Evolutionary conservation across 2,113 vertebrate genomes (phyloP), one percentile per base, ranked within the genome.

Genomic region (Chionodraco myersi): DNA sequence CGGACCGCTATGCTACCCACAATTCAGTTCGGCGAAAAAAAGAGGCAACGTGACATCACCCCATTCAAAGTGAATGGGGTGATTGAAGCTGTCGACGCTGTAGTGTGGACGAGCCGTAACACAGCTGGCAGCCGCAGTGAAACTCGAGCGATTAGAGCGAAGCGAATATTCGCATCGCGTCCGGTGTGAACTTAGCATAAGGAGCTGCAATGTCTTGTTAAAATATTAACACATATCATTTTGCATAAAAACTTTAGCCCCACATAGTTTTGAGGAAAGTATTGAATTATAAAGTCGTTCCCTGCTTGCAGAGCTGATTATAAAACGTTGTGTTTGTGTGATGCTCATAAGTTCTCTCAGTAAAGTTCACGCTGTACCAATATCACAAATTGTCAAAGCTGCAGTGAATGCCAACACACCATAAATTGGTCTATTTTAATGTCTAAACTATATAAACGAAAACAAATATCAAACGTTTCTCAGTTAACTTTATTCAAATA

Each of bases 281-380:
- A 72, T 85, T 77, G 36, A 80, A 73, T 73, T 59, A 68, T 30
- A n/a, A 10, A 56, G 68, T 58, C 13, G 4, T 47, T 76, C 18
- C 3, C 9, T 18, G n/a, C 54, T 68, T 53, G 51, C 67, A 58
- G 52, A 59, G 34, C 7, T 69, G 52, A 73, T 80, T 59, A 18
- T 48, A 34, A 68, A 36, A 47, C 4, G 10, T 51, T 34, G 58
- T 68, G 68, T 81, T 81, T 80, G 63, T 44, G 51, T 63, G 30
- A 61, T 18, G 59, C 53, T 65, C 67, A 72, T 61, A 21, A 77
- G 51, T 86, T 79, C 26, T 13, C 36, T 56, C 44, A 30, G 58
- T 49, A 75, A 48, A 69, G 62, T 41, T 5, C 5, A 52, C 13
- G 7, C 62, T 41, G 26, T 16, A 76, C 52, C 36, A 57, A 30